Evolutionary conservation across 2,888 invertebrate genomes (phyloP).

Genomic region (Pinctada fucata): DNA sequence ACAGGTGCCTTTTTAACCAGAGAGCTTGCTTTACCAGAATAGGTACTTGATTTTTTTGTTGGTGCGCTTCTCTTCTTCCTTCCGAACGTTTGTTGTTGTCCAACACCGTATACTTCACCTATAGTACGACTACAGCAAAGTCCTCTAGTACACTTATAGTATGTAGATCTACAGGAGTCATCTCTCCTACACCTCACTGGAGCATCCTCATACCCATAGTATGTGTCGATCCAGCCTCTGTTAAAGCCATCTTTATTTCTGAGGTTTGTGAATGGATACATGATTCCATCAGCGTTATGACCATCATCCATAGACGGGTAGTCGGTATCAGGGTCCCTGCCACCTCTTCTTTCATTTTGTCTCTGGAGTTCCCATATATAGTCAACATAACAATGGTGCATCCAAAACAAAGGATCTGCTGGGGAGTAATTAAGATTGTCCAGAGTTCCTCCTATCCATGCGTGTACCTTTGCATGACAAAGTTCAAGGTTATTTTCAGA

Average conservation of each 20-base stretch:
- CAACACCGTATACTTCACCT: neutral
- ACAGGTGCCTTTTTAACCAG: neutral
- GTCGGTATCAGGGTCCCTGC: slow-evolving; percentile 51
- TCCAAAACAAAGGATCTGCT: slow-evolving; percentile 64
- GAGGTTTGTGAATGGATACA: slow-evolving; percentile 13
- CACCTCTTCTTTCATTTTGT: slow-evolving; percentile 42
- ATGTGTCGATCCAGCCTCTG: slow-evolving; percentile 51
- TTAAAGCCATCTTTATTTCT: slow-evolving; percentile 19
- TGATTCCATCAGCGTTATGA: neutral
- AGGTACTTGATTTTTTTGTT: neutral
- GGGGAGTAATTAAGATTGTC: slow-evolving; percentile 58
- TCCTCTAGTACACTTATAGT: slow-evolving; percentile 46
- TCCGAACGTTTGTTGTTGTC: neutral
- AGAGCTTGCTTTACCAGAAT: neutral
- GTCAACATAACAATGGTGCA: slow-evolving; percentile 66
- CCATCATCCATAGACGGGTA: slow-evolving; percentile 42
- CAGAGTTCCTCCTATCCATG: slow-evolving; percentile 63
- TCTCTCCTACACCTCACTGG: slow-evolving; percentile 56
- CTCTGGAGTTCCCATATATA: slow-evolving; percentile 65
- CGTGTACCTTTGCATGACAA: slow-evolving; percentile 52
- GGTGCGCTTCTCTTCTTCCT: neutral
- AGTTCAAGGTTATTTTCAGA: slow-evolving; percentile 50
- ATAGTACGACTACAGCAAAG: neutral
- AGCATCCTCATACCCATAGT: slow-evolving; percentile 59
- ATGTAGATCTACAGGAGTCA: slow-evolving; percentile 58